phyloP scores from a whole-genome alignment of 2,113 vertebrate species.

The Bucco capensis region DNA sequence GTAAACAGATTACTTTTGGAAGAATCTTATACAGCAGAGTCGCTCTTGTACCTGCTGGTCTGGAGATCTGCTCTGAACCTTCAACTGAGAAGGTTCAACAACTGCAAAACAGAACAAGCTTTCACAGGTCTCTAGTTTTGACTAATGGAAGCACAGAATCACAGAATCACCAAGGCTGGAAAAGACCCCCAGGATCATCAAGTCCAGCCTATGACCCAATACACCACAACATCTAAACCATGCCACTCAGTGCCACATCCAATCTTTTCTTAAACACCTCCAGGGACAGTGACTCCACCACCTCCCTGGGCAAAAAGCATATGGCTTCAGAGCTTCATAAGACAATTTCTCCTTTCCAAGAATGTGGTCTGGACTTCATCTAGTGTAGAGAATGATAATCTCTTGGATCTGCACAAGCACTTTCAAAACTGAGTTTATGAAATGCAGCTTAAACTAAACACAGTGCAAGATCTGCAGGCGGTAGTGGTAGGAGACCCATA shows the following conservation, averaged over 20 bases:
- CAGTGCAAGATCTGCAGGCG: background rate
- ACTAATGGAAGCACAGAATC: background rate
- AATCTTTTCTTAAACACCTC: no score
- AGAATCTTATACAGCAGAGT: background rate
- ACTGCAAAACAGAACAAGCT: background rate
- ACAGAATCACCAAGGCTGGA: no score
- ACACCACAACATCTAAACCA: no score
- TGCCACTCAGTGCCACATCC: no score
- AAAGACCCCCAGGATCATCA: no score
- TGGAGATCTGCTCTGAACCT: background rate
- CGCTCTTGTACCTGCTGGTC: background rate
- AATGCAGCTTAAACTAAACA: background rate
- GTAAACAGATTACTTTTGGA: background rate
- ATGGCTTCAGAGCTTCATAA: no score
- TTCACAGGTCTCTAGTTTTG: background rate
- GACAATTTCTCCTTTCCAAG: background rate
- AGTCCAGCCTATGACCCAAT: no score
- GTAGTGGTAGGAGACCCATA: background rate
- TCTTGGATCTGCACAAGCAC: background rate
- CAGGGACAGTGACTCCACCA: no score
- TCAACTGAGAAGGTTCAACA: background rate
- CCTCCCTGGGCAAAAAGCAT: no score
- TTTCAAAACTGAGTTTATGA: background rate
- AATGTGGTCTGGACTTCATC: background rate
- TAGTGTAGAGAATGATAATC: rapidly evolving